Evolutionary conservation across 2,113 vertebrate species (phyloP), one percentile per base, ranked within the genome.

Genomic region (Falcunculus frontatus): DNA sequence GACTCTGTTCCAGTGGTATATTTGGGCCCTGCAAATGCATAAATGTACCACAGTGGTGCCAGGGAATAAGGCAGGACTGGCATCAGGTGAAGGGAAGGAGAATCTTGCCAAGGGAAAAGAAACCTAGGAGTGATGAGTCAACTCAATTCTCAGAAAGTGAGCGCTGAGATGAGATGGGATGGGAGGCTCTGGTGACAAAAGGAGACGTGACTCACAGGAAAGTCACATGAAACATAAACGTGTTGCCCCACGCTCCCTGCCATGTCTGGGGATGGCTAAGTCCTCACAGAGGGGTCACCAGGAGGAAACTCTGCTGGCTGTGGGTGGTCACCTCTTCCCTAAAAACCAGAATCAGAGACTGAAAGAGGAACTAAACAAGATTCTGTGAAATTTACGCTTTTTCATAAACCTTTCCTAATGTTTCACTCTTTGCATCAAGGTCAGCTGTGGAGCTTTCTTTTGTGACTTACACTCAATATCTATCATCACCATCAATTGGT

Each of bases 181-280:
- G 41, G 62, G 65, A 67, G 77, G 55, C 18, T 65, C 17, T 87
- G n/a, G 73, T 89, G 49, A 77, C 68, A 84, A 74, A 29, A 90
- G 15, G 59, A 90, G 39, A 86, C 32, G 27, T 50, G 60, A 90
- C 49, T 93, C 88, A 87, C 0, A 74, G 79, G 26, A 63, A 67
- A 67, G 55, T 67, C 68, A 60, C 13, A 41, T 30, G 68, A 89
- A 92, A 56, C 19, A 47, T 1, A 29, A 81, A 63, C 0, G 0
- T 20, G 56, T 44, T 50, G 72, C 49, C 32, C 59, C 62, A 3
- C 9, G 46, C 73, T 72, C 75, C 52, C 64, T 84, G 72, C 23
- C 1, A 0, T 44, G 33, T 32, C 17, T 0, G 0, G 55, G 55
- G 13, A 53, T 29, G 50, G 37, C 35, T 2, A 2, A 87, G 32